Evolutionary conservation across 2,888 invertebrate genomes (phyloP).

Genomic region (Dichetophora obliterata): DNA sequence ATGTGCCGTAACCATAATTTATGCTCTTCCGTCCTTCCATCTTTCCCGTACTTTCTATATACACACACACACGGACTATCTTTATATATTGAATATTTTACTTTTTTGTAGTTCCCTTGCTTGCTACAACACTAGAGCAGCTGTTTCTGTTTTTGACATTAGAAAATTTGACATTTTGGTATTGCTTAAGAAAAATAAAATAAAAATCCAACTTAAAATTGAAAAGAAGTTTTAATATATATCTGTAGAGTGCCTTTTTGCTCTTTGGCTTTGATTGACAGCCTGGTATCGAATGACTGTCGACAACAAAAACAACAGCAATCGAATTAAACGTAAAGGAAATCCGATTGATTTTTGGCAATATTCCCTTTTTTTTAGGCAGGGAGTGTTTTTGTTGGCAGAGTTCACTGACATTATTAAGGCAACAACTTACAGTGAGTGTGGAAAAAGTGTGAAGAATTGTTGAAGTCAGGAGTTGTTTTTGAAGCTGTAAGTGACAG

Average conservation of each 20-base stretch:
- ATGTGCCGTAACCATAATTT: slow-evolving; percentile 13
- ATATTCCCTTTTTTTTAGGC: slow-evolving; percentile 2
- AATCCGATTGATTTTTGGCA: slow-evolving; percentile 11
- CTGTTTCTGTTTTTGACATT: slow-evolving; percentile 31
- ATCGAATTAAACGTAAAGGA: neutral
- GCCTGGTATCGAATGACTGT: slow-evolving; percentile 16
- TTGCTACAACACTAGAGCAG: neutral
- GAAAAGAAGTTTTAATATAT: slow-evolving; percentile 7
- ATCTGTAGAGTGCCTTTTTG: neutral
- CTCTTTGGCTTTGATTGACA: slow-evolving; percentile 23
- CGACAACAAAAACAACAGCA: neutral
- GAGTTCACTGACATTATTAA: slow-evolving; percentile 20
- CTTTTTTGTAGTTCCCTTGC: neutral
- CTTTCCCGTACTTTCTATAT: neutral
- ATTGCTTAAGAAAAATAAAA: neutral
- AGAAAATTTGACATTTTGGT: slow-evolving; percentile 7
- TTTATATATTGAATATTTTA: neutral
- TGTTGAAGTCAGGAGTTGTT: no score
- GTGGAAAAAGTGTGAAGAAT: neutral
- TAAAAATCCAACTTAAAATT: neutral
- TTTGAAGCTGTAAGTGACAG: no score
- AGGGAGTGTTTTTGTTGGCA: slow-evolving; percentile 18
- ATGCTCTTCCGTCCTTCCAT: neutral
- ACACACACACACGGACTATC: neutral
- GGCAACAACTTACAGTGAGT: neutral